Base-by-base conservation (phyloP, 1,140 invertebrate genomes). In the Leptinotarsa texana region DNA sequence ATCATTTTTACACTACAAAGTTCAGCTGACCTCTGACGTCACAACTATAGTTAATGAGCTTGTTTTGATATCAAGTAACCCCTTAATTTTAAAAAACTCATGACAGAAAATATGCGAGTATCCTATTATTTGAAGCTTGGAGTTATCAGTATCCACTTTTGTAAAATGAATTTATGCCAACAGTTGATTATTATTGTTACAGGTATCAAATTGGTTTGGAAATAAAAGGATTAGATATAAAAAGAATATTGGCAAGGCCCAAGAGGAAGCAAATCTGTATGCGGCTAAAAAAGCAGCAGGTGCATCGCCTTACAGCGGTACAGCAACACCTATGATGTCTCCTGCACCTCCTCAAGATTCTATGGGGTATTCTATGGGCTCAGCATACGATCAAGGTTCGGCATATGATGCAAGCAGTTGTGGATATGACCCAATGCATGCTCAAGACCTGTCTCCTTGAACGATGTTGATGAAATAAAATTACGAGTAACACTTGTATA, bases 151-250 rank as follows among this genome's bases (percentile, higher is more conserved):
- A 42, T 11, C 8, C 33, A 11, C 2, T 42, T 42, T 42, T 42
- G 33, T 42, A 11, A 42, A 42, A 42, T 42, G 0, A 42, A 42
- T 42, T 11, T 3, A 42, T 42, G 33, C 8, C 3, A 42, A 42
- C 8, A 11, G 33, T 11, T 42, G 33, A 62, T 62, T 62, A 62
- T 33, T 47, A 69, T 69, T 69, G 42, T 42, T 70, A 24, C 49
- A 70, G 61, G 96, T 98, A 72, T 97, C 95, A 73, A 98, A 97
- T 90, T 99, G 98, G 98, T 99, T 99, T 86, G 98, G 98, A 78
- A 99, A 99, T 89, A 99, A 99, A 86, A 92, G 98, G 84, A 99
- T 99, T 89, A 93, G 98, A 24, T 99, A 99, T 88, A 99, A 99
- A 93, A 99, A 99, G 89, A 99, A 99, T 87, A 99, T 99, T 79